Evolutionary conservation across 1,140 invertebrate genomes (phyloP).

Genomic region (Papilio polyxenes): DNA sequence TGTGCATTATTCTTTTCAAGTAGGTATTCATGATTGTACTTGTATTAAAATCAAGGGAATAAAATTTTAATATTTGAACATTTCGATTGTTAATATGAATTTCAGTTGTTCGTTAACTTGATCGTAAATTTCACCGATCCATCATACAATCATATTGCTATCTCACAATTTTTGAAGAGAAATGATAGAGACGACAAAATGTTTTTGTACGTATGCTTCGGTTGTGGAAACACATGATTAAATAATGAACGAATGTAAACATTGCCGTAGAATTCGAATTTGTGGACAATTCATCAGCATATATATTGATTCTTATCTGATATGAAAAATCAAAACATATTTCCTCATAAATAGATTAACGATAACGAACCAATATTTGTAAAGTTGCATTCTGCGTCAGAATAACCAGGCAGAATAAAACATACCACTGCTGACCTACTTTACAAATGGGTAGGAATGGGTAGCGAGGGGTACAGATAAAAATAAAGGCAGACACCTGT

Average conservation of each 20-base stretch:
- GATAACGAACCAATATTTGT: background rate
- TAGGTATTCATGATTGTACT: too few relatives aligned
- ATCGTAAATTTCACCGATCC: too few relatives aligned
- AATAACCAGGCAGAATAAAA: background rate
- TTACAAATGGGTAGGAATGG: background rate
- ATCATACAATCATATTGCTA: too few relatives aligned
- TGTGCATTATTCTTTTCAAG: background rate
- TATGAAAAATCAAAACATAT: constrained; percentile 18
- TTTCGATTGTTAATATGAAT: too few relatives aligned
- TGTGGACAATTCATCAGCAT: background rate
- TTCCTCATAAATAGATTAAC: constrained; percentile 4
- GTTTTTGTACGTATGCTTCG: too few relatives aligned
- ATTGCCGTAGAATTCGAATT: background rate
- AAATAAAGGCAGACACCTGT: constrained; percentile 1
- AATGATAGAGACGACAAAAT: too few relatives aligned
- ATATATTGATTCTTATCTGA: constrained; percentile 1
- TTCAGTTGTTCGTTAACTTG: too few relatives aligned
- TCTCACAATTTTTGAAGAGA: too few relatives aligned
- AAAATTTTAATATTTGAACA: too few relatives aligned
- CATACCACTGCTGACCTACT: constrained; percentile 4
- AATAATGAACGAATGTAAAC: too few relatives aligned
- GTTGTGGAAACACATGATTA: too few relatives aligned
- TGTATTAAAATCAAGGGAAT: too few relatives aligned
- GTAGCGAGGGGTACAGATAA: background rate
- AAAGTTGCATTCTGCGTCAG: background rate